These are phyloP conservation scores for Nettapus auritus DNA, from an alignment of 2,113 vertebrate species.

Conservation along the genomic window DNA sequence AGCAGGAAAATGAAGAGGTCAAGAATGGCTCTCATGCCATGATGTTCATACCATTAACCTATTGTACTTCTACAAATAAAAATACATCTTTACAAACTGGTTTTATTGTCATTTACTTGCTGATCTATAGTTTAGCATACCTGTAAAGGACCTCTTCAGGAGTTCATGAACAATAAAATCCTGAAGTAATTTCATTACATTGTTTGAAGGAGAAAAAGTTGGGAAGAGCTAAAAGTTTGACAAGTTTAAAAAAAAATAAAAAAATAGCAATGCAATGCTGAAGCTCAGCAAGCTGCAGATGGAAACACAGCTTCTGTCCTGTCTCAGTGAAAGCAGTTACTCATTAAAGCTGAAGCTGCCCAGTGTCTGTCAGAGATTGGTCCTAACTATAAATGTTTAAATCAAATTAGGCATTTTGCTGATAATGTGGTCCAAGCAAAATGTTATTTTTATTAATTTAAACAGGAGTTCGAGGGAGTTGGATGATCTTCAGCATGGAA, in stretches of 20 bases:
- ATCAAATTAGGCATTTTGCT: background rate
- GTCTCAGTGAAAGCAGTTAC: background rate
- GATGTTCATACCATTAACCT: background rate
- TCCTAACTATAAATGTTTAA: background rate
- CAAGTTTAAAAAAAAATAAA: background rate
- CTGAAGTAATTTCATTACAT: background rate
- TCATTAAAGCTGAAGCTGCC: background rate
- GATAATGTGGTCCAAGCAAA: background rate
- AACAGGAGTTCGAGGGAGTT: background rate
- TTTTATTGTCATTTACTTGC: background rate
- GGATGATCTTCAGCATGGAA: background rate
- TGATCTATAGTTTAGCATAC: background rate
- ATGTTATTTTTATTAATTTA: background rate
- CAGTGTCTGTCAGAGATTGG: rapidly evolving
- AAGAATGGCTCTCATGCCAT: background rate
- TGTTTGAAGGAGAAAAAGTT: background rate
- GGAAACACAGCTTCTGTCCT: background rate
- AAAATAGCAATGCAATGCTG: background rate
- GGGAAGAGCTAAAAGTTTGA: background rate
- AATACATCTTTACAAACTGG: background rate
- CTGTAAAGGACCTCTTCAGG: background rate
- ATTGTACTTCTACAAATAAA: background rate
- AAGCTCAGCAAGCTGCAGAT: background rate
- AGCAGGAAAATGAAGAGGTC: background rate
- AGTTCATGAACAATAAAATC: background rate